A percentile compares a stretch with the other conserved stretches of the same genome.
Conservation (phyloP, 2,888 invertebrate genomes). For the Flexamia atlantica region DNA sequence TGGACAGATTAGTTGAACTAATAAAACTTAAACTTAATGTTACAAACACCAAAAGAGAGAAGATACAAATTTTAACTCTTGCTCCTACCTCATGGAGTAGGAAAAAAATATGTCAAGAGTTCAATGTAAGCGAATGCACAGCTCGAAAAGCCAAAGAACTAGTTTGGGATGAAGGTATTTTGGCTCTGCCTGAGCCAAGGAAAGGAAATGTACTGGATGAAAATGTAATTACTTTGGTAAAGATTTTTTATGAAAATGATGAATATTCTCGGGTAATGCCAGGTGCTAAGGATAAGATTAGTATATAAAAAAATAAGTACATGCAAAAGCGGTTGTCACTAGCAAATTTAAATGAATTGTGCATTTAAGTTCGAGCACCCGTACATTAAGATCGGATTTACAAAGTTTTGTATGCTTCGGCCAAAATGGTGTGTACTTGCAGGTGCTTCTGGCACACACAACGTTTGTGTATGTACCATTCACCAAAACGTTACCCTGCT, state of each 20-base stretch:
- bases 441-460: slow-evolving; percentile 58
- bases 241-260: slow-evolving; percentile 19
- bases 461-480: slow-evolving; percentile 52
- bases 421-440: slow-evolving; percentile 47
- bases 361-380: neutral
- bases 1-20: neutral
- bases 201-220: neutral
- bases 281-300: neutral
- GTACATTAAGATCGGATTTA: neutral
- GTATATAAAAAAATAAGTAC: neutral
- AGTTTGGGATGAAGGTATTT: slow-evolving; percentile 20
- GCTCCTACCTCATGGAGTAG: slow-evolving; percentile 33
- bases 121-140: too few species aligned
- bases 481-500: slow-evolving; percentile 61
- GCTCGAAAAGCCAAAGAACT: too few species aligned
- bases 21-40: slow-evolving; percentile 29
- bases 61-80: slow-evolving; percentile 47
- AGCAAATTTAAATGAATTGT: slow-evolving; percentile 15
- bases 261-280: slow-evolving; percentile 18
- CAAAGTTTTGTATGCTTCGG: slow-evolving; percentile 3
- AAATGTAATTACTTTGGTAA: neutral
- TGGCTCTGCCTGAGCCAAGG: too few species aligned
- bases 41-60: slow-evolving; percentile 16
- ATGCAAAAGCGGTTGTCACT: neutral
- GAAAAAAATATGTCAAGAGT: slow-evolving; percentile 34